Base-by-base conservation (phyloP, 1,140 invertebrate species). In the Conopomorpha cramerella region DNA sequence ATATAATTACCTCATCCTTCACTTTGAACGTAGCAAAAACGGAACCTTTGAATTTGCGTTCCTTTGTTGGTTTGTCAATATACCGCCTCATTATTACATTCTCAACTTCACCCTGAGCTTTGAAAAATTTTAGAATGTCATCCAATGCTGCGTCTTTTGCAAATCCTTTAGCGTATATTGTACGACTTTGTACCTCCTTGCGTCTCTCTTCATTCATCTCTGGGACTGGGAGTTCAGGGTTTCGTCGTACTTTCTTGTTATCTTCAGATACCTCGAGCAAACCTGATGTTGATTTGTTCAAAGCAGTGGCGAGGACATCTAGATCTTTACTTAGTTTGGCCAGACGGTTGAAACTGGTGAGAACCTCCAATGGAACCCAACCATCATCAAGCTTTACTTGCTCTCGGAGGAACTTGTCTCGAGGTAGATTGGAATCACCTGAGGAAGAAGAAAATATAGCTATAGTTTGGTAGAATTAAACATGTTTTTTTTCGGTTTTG, bases 161-260 rank as follows among this genome's bases (percentile, higher is more conserved):
- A 55, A 98, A 97, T 28, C 92, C 92, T 82, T 97, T 97, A 16
- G 87, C 82, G 74, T 98, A 98, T 13, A 92, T 81, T 31, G 93
- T 92, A 38, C 89, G 82, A 2, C 77, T 73, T 50, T 84, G 82
- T 8, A 95, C 72, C 45, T 91, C 86, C 51, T 94, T 89, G 49
- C 86, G 84, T 26, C 88, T 85, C 41, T 91, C 88, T 41, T 93
- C 90, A 52, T 90, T 87, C 56, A 90, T 86, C 43, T 89, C 87
- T n/a, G 94, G 95, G 2, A 96, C 52, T 0, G 93, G 91, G 44
- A 86, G 80, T 12, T 88, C 83, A 0, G 85, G 84, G 41, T 82
- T 86, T 16, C 95, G 81, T 17, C 95, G 82, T 30, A 98, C 83
- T 59, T 94, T 96, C 18, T 82, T 86, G 16, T 80, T 84, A 49